Evolutionary conservation across 2,888 invertebrate genomes (phyloP).

Genomic region (Geophilus truncorum): DNA sequence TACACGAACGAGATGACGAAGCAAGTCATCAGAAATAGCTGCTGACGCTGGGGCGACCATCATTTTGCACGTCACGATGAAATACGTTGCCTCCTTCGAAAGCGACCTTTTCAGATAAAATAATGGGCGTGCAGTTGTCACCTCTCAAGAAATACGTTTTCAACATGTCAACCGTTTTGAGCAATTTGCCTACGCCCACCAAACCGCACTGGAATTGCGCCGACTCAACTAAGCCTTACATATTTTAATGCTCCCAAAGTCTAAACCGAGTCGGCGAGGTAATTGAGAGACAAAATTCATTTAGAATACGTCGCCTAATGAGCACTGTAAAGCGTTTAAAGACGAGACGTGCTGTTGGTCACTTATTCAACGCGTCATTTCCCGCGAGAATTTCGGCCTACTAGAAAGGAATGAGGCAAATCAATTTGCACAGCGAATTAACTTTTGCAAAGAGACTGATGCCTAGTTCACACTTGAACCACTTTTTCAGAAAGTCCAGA

Average conservation of each 20-base stretch:
- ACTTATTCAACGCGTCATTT: not conserved
- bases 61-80: not conserved
- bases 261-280: too few relatives aligned
- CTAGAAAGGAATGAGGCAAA: not conserved
- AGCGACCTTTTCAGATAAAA: not conserved
- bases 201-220: not conserved
- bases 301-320: not conserved
- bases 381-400: not conserved
- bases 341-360: not conserved
- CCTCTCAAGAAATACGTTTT: not conserved
- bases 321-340: not conserved
- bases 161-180: not conserved
- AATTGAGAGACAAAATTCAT: not conserved
- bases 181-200: not conserved
- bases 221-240: not conserved
- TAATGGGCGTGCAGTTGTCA: conserved; percentile 5
- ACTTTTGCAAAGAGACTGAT: too few relatives aligned
- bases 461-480: too few relatives aligned
- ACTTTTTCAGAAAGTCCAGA: too few relatives aligned
- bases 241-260: not conserved
- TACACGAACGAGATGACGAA: not conserved
- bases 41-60: not conserved
- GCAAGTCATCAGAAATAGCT: conserved; percentile 10
- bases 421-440: not conserved
- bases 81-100: not conserved